These are phyloP conservation scores for Willisornis vidua DNA, from an alignment of 2,113 vertebrate genomes.

Conservation along the genomic window DNA sequence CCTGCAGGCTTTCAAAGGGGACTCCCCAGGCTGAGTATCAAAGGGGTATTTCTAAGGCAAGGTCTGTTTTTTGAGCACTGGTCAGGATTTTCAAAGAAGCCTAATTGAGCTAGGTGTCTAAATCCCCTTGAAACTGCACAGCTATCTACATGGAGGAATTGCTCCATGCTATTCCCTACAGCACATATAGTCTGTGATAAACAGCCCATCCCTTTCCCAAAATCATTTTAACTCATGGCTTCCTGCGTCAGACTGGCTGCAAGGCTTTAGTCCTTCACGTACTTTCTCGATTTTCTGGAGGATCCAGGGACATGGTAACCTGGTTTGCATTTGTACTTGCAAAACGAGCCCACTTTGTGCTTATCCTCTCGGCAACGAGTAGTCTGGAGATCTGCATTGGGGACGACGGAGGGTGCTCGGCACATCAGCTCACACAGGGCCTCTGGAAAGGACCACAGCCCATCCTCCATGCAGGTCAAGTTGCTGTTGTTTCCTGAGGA, in stretches of 20 bases:
- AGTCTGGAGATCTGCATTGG: constrained; percentile 90
- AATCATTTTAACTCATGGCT: background rate
- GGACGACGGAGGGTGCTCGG: constrained; percentile 84
- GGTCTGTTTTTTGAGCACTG: background rate
- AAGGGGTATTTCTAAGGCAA: constrained; percentile 37
- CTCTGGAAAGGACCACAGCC: constrained; percentile 98
- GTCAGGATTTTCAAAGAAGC: constrained; percentile 9
- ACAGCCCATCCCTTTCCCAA: background rate
- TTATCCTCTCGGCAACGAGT: constrained; percentile 87
- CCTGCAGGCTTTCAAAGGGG: constrained; percentile 57
- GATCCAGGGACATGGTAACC: constrained; percentile 90
- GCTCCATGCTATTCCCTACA: background rate
- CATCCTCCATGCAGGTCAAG: constrained; percentile 92
- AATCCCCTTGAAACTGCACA: background rate
- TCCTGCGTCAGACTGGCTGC: background rate
- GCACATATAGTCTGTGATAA: background rate
- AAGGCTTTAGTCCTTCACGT: constrained; percentile 26
- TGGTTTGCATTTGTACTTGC: constrained; percentile 97
- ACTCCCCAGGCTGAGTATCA: constrained; percentile 55
- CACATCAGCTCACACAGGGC: constrained; percentile 96
- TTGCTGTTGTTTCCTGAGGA: constrained; percentile 89
- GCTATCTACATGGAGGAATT: background rate
- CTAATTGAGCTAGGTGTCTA: background rate
- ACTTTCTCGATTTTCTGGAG: constrained; percentile 87
- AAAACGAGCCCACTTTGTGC: constrained; percentile 94